Evolutionary conservation across 2,888 invertebrate species (phyloP).

Genomic region (Protophormia terraenovae): DNA sequence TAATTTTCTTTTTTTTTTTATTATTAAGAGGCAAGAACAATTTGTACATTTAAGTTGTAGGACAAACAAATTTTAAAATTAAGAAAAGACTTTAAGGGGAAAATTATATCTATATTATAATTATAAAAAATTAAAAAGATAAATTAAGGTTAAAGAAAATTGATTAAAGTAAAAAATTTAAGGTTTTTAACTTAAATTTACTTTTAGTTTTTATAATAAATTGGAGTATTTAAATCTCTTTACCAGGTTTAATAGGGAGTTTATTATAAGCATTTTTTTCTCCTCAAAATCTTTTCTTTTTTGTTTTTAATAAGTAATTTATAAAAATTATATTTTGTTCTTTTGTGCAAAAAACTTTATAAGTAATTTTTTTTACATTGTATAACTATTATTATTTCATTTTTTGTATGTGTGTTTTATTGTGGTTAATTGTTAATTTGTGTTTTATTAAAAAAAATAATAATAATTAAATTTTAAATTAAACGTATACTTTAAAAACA

Average conservation of each 20-base stretch:
- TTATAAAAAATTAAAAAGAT: too few species aligned
- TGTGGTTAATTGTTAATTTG: slow-evolving; percentile 17
- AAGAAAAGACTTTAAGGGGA: slow-evolving; percentile 47
- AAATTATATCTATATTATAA: too few species aligned
- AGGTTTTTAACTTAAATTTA: too few species aligned
- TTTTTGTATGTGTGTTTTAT: slow-evolving; percentile 42
- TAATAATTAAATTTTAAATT: slow-evolving; percentile 17
- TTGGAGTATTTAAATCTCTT: too few species aligned
- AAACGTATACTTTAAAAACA: slow-evolving; percentile 20
- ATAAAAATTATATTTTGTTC: slow-evolving; percentile 59
- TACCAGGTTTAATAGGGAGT: too few species aligned
- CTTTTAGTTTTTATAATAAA: too few species aligned
- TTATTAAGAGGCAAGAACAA: slow-evolving; percentile 37
- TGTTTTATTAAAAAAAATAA: background rate
- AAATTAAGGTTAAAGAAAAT: too few species aligned
- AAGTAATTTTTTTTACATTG: slow-evolving; percentile 29
- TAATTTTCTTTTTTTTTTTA: slow-evolving; percentile 12
- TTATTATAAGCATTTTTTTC: too few species aligned
- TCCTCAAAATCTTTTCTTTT: background rate
- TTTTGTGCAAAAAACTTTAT: slow-evolving; percentile 78
- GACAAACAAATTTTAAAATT: slow-evolving; percentile 5
- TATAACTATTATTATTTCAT: slow-evolving; percentile 56
- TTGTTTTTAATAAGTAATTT: background rate
- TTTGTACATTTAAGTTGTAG: slow-evolving; percentile 26
- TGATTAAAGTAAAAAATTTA: too few species aligned